Conservation (phyloP, 2,888 invertebrate species). For the Meliscaeva auricollis region DNA sequence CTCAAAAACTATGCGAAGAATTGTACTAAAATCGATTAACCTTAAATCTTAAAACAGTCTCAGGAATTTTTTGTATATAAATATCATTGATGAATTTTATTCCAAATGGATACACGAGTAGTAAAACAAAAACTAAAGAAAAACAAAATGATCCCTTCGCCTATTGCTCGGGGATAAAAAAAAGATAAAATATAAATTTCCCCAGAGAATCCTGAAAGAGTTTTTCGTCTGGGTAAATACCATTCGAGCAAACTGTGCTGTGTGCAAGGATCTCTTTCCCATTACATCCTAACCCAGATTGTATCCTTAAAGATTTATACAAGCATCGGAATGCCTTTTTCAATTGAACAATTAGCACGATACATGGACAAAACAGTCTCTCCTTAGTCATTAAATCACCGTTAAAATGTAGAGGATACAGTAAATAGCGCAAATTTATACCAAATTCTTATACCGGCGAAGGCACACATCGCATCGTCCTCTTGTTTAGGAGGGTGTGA, state of each 20-base stretch:
- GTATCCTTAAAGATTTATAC: conserved; percentile 42
- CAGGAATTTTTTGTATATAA: no score
- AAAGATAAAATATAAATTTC: conserved; percentile 57
- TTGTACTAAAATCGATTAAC: no score
- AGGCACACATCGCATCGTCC: not conserved
- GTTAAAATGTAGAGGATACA: conserved; percentile 37
- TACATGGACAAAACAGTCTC: conserved; percentile 47
- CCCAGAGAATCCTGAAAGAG: conserved; percentile 54
- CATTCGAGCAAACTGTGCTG: not conserved
- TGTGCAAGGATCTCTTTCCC: not conserved
- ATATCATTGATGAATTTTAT: no score
- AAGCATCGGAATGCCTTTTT: conserved; percentile 30
- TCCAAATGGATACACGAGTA: no score
- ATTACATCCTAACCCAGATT: conserved; percentile 3
- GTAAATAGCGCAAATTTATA: conserved; percentile 31
- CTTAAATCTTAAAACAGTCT: no score
- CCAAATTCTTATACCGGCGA: not conserved
- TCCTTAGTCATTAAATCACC: conserved; percentile 65
- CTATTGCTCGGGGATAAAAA: not conserved
- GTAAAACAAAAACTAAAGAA: no score
- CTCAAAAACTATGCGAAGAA: no score
- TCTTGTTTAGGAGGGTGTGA: not conserved
- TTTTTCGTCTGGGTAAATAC: conserved; percentile 19
- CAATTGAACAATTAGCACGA: conserved; percentile 66
- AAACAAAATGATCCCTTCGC: not conserved